Percentiles rank a stretch among this genome's conserved stretches.
Conservation (phyloP, 2,113 vertebrate genomes). For the Corythaeola cristata region DNA sequence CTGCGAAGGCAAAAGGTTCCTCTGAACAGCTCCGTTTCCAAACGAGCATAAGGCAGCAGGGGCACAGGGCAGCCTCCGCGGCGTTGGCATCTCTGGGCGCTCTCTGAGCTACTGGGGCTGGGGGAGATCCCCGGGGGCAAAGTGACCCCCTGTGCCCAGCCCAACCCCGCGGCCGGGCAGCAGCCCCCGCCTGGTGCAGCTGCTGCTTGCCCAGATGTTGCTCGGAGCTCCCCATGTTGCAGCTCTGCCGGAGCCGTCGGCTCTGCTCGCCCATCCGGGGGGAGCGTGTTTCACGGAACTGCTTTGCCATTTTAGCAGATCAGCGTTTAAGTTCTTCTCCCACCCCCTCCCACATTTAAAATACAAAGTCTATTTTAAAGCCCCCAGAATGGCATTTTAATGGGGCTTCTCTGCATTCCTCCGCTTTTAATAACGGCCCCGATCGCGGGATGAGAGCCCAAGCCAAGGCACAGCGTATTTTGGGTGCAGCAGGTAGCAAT, state of each 20-base stretch:
- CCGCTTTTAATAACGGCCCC: neutral
- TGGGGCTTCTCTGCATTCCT: neutral
- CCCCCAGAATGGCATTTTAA: slow-evolving; percentile 52
- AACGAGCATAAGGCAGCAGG: neutral
- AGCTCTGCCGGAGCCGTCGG: neutral
- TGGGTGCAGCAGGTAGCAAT: neutral
- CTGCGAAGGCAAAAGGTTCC: rapidly evolving
- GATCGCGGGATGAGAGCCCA: neutral
- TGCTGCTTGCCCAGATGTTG: neutral
- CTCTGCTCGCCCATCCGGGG: neutral
- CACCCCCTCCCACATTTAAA: slow-evolving; percentile 17
- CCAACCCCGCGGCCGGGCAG: rapidly evolving
- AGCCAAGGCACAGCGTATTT: neutral
- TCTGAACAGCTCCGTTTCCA: neutral
- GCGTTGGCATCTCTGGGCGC: neutral
- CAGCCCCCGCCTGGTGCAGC: neutral
- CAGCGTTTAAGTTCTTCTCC: neutral
- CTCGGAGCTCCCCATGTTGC: neutral
- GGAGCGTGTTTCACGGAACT: neutral
- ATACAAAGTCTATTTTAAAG: slow-evolving; percentile 37
- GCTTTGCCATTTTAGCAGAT: neutral
- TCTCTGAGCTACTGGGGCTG: neutral
- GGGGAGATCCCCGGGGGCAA: neutral
- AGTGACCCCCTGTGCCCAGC: neutral
- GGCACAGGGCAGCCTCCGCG: rapidly evolving